Evolutionary conservation across 2,113 vertebrate species (phyloP), one percentile per base, ranked within the genome.

Genomic region (Rhinogobius similis): DNA sequence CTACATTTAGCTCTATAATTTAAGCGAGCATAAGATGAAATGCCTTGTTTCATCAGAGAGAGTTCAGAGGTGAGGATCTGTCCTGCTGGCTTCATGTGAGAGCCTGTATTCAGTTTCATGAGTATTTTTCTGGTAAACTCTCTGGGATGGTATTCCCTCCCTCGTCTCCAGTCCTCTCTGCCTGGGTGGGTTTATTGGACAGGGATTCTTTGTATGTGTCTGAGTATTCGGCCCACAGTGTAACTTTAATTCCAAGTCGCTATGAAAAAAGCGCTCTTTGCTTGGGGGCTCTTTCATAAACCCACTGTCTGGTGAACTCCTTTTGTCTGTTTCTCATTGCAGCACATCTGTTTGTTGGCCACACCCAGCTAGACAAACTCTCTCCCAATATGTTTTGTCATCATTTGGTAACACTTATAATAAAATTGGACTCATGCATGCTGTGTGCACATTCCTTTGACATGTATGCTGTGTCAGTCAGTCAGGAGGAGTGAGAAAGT

Each of bases 141-240:
- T 44, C 62, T 76, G 55, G 36, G 13, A 72, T 43, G 39, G 20
- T 36, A 46, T 48, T 62, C 53, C 44, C 20, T 48, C 44, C 59
- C 56, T 63, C 71, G 55, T 55, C 24, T 50, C 59, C 65, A 48
- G 59, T 76, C 81, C 83, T 67, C 76, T 81, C 70, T 71, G 78
- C 75, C 73, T 77, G 85, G 84, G 87, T 89, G 86, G 88, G 81
- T 86, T 85, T 78, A 81, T 67, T 65, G 87, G 62, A 88, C 83
- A 89, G 84, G 64, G 85, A 83, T 85, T 89, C 87, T 88, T 92
- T 92, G 86, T 89, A 81, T 80, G 68, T 65, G 50, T 56, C 81
- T 23, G 78, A 76, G 77, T 75, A 68, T 63, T 62, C 71, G 4
- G 78, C 77, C 75, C 72, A 75, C 81, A 38, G 68, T 77, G 27